Evolutionary conservation across 2,113 vertebrate species (phyloP), one percentile per base, ranked within the genome.

Genomic region (Embiotoca jacksoni): DNA sequence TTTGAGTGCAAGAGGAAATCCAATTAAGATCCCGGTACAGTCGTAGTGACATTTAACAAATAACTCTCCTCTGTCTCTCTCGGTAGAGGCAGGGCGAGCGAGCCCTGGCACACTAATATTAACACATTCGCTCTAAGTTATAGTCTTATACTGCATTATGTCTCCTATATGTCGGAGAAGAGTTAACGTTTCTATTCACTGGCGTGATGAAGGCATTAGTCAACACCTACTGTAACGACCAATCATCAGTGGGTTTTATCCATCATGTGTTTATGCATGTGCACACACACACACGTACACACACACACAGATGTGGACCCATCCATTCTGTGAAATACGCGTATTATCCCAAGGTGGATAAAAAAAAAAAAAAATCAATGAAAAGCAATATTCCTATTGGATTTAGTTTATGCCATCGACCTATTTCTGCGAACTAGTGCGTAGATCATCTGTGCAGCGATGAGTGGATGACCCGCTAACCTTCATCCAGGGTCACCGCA

Each of bases 311-410:
- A 37, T 70, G 50, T 58, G 44, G 52, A 59, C 70, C 35, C 56
- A 81, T 72, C 64, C 70, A 13, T 81, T 82, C 61, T 54, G 53
- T 87, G 89, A 92, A 92, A 83, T 89, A 85, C 53, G 78, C 70
- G 78, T 58, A 87, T 89, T 92, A 90, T 90, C 66, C 72, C 79
- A 82, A 83, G 87, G 86, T 76, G 77, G 88, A 84, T 86, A 61
- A 64, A 73, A 81, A 79, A 66, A 54, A 68, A 55, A 67, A 80
- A 84, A 92, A 92, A 92, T 93, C 92, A 88, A 93, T 92, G 80
- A 85, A 91, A 93, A 89, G 90, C 89, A 92, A 93, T 93, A 93
- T 91, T 88, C 74, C 85, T 88, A 93, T 92, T 87, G 92, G 88
- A 93, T 93, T 93, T 93, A 89, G 91, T 90, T 93, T 91, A 93